Evolutionary conservation across 2,113 vertebrate species (phyloP), one percentile per base, ranked within the genome.

Genomic region (Setophaga petechia): DNA sequence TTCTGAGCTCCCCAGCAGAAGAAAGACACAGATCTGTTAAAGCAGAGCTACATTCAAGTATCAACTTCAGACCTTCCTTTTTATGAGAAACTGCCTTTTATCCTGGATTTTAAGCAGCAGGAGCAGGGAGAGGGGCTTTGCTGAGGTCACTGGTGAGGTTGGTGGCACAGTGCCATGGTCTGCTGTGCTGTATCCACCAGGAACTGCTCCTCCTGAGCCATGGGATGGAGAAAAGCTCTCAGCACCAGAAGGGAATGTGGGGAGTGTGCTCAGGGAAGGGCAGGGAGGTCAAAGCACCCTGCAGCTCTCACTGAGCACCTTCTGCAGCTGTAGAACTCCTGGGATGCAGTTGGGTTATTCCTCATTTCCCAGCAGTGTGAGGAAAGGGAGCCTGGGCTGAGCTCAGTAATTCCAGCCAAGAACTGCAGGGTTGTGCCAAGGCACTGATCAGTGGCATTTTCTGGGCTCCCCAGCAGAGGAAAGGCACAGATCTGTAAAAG

Each of bases 161-260:
- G n/a, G n/a, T n/a, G n/a, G 49, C 66, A 68, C 37, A 8, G n/a
- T 58, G 52, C 69, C 54, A 12, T 2, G 33, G 41, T 18, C 31
- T 0, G 3, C 33, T 0, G 7, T 4, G 67, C 35, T 0, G 15
- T 10, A 31, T 39, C 63, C 43, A 5, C 20, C 15, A 27, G 63
- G 52, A 9, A 20, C 24, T 1, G 4, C 54, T 23, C 20, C 47
- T 57, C 84, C 37, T 5, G 37, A 76, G 61, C 49, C 44, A 23
- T 0, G 31, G 75, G 27, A 37, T 8, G 63, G 35, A 67, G n/a
- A 20, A 13, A n/a, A 13, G 31, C 49, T 44, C 57, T 49, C 49
- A 35, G 0, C 11, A 11, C 5, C 74, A 43, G 8, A 18, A 47
- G 3, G 49, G 73, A 61, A 43, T 0, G 2, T 30, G 55, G 3